phyloP scores from a whole-genome alignment of 2,113 vertebrate genomes.

The Enhydra lutris region DNA sequence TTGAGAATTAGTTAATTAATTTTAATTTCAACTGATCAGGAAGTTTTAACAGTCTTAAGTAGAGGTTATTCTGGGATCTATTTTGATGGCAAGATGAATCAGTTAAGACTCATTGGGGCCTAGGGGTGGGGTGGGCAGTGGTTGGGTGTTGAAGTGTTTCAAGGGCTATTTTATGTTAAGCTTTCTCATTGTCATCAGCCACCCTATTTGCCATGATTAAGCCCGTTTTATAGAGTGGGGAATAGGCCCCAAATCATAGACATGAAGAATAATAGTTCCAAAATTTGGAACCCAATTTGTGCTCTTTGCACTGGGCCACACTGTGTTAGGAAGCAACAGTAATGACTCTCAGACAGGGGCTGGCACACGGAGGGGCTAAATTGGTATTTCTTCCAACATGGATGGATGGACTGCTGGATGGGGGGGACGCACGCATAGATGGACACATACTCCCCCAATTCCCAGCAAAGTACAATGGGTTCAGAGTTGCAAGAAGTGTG shows the following conservation, averaged over 20 bases:
- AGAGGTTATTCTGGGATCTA: neutral
- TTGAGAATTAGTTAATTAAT: neutral
- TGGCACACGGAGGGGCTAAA: neutral
- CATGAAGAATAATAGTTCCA: neutral
- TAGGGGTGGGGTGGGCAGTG: rapidly evolving
- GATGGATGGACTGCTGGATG: no score
- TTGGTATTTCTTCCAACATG: neutral
- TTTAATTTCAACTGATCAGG: neutral
- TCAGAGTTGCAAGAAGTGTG: neutral
- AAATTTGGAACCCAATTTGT: neutral
- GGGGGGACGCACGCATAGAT: no score
- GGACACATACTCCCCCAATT: neutral
- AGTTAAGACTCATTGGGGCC: neutral
- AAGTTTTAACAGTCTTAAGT: neutral
- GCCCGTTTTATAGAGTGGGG: neutral
- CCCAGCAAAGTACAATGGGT: neutral
- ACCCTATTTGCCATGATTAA: neutral
- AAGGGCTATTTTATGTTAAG: neutral
- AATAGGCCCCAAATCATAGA: neutral
- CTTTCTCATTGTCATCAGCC: neutral
- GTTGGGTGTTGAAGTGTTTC: neutral
- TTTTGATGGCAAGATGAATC: neutral
- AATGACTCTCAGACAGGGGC: neutral
- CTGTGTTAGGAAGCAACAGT: neutral
- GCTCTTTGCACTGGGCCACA: neutral